Evolutionary conservation across 2,113 vertebrate genomes (phyloP), one percentile per base, ranked within the genome.

Genomic region (Seriola dumerili): DNA sequence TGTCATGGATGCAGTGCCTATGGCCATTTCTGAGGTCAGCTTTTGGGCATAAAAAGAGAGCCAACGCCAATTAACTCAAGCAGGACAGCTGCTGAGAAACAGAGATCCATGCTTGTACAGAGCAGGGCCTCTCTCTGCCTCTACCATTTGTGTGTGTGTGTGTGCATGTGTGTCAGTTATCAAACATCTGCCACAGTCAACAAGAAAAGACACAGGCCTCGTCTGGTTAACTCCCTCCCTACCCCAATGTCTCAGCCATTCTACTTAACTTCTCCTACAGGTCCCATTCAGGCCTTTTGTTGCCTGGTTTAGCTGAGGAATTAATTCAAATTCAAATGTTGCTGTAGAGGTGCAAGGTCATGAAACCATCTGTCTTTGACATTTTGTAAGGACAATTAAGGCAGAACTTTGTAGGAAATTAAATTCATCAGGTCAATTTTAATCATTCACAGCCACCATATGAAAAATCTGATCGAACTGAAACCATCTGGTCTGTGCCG

Each of bases 161-260:
- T 29, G 68, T 54, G 55, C 66, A 54, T 72, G 86, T 70, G 76
- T 92, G 91, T 94, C 25, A 23, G 93, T 96, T 96, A 95, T 96
- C 95, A 96, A 92, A 93, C 96, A 96, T 96, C 94, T 95, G 95
- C 94, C 95, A 85, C 93, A 88, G 94, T 96, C 91, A 90, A 95
- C 83, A 90, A 92, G 90, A 93, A 93, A 93, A 90, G 87, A 89
- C 90, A 81, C 62, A 68, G 85, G 75, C 83, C 87, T 88, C 78
- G 61, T 73, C 76, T 59, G 44, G 74, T 92, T 89, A 85, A 90
- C 88, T 86, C 83, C 67, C 71, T 80, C 81, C 12, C 4, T 71
- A 66, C 85, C 76, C 69, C 64, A 70, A 3, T 72, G 77, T 48
- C 58, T 68, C 61, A 50, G 89, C 73, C 63, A 71, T 82, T 78